Evolutionary conservation across 2,797 vertebrate species (phyloP).

Genomic region (Odontamblyopus rebecca): DNA sequence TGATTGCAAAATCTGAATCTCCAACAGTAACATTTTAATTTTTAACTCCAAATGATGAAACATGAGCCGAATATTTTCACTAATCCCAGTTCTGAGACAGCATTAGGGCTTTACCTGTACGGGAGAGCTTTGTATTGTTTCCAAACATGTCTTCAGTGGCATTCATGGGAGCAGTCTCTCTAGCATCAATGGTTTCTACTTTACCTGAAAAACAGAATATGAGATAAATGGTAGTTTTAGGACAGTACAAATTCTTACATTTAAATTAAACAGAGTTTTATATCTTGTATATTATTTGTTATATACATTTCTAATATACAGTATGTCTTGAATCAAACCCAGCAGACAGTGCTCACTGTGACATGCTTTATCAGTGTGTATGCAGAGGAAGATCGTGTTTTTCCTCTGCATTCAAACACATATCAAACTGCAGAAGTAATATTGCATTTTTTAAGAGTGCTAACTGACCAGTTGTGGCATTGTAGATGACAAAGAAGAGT

Average conservation of each 20-base stretch:
- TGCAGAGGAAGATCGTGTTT: too few relatives aligned
- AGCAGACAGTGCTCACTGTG: neutral
- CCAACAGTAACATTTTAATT: too few relatives aligned
- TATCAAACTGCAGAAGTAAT: neutral
- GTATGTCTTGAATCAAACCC: neutral
- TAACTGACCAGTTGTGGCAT: conserved; percentile 81
- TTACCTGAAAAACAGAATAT: conserved; percentile 70
- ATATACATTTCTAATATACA: too few relatives aligned
- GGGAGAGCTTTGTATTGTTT: conserved; percentile 82
- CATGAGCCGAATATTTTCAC: conserved; percentile 5
- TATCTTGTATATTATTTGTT: neutral
- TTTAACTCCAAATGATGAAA: neutral
- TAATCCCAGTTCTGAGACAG: conserved; percentile 22
- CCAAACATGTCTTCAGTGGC: conserved; percentile 85
- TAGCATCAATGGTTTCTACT: conserved; percentile 90
- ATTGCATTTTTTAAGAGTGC: neutral
- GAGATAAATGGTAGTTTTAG: neutral
- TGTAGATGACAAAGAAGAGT: conserved; percentile 90
- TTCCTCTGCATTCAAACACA: neutral
- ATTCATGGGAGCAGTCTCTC: conserved; percentile 86
- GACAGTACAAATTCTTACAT: neutral
- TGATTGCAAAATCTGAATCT: too few relatives aligned
- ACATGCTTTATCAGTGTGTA: neutral
- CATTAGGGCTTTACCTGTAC: conserved; percentile 75
- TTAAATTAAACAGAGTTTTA: neutral